phyloP scores from a whole-genome alignment of 37 sponge, comb jelly and placozoan genomes.

The Halisarca cf. caerulea region DNA sequence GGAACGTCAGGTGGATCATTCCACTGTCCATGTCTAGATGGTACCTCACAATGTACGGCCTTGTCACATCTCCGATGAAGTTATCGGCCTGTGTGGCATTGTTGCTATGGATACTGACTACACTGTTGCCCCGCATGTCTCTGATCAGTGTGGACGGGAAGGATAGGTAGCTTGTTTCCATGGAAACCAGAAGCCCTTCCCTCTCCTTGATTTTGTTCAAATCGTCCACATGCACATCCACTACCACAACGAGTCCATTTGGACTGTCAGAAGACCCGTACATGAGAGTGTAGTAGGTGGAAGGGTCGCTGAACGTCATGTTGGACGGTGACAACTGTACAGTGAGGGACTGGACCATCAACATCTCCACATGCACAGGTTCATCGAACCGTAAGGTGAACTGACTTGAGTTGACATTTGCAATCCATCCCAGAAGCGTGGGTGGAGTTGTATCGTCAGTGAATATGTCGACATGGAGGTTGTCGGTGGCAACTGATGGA shows the following conservation, averaged over 20 bases:
- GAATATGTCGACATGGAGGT: constrained; percentile 34
- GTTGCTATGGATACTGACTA: constrained; percentile 37
- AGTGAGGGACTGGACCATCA: constrained; percentile 52
- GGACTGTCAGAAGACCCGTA: constrained; percentile 38
- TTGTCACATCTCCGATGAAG: constrained; percentile 48
- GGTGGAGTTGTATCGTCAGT: constrained; percentile 76
- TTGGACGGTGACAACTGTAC: constrained; percentile 64
- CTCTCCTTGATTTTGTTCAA: constrained; percentile 79
- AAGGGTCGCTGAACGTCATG: constrained; percentile 19
- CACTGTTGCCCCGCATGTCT: constrained; percentile 71
- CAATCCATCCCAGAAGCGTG: constrained; percentile 34
- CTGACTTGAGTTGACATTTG: constrained; percentile 70
- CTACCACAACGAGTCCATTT: constrained; percentile 58
- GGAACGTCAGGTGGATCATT: constrained; percentile 70
- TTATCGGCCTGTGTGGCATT: constrained; percentile 44
- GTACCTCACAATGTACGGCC: constrained; percentile 65
- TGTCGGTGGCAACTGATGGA: constrained; percentile 32
- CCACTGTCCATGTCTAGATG: constrained; percentile 86
- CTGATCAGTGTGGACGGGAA: constrained; percentile 56
- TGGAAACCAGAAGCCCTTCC: constrained; percentile 50
- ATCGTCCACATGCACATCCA: constrained; percentile 69
- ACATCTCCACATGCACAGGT: constrained; percentile 73
- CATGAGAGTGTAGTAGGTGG: constrained; percentile 58
- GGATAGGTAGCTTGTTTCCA: constrained; percentile 61
- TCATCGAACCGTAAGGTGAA: constrained; percentile 86